Percentiles rank a stretch among this genome's conserved stretches.
Evolutionary conservation across 2,888 invertebrate species (phyloP).

Genomic region (Drosophila dives): DNA sequence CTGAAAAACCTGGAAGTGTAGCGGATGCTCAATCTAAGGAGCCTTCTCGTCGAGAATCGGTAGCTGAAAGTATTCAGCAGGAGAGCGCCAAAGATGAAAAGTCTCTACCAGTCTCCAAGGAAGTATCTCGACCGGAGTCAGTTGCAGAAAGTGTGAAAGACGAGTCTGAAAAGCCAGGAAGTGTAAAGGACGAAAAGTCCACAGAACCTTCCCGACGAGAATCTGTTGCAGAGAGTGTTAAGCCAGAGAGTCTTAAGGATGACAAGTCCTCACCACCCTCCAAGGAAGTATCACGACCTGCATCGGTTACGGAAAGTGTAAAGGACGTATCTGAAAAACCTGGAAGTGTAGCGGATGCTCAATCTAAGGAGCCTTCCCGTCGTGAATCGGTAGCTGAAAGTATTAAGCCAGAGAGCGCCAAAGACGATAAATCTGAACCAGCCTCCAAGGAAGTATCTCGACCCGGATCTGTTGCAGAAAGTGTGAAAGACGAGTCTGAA

Average conservation of each 20-base stretch:
- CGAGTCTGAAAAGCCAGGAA: constrained; percentile 1
- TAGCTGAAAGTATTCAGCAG: constrained; percentile 22
- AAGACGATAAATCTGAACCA: constrained; percentile 6
- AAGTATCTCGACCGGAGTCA: constrained; percentile 69
- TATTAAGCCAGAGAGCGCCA: neutral
- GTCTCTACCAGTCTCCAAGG: constrained; percentile 11
- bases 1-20: constrained; percentile 22
- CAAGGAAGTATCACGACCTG: constrained; percentile 32
- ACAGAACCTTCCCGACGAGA: constrained; percentile 31
- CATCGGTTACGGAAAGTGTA: constrained; percentile 33
- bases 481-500: constrained; percentile 6
- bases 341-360: constrained; percentile 20
- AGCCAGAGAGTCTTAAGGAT: constrained; percentile 35
- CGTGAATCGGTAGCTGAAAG: constrained; percentile 18
- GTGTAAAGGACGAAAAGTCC: constrained; percentile 8
- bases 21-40: constrained; percentile 33
- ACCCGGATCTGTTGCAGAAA: constrained; percentile 32
- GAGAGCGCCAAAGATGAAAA: constrained; percentile 19
- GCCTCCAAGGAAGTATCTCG: constrained; percentile 24
- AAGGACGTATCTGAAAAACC: constrained; percentile 25
- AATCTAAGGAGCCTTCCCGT: constrained; percentile 30
- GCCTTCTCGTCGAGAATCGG: constrained; percentile 45
- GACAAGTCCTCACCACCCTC: constrained; percentile 25
- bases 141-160: constrained; percentile 20
- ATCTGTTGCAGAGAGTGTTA: constrained; percentile 13